Conservation (phyloP, 1,140 invertebrate species). For the Pseudomyrmex sp. region DNA sequence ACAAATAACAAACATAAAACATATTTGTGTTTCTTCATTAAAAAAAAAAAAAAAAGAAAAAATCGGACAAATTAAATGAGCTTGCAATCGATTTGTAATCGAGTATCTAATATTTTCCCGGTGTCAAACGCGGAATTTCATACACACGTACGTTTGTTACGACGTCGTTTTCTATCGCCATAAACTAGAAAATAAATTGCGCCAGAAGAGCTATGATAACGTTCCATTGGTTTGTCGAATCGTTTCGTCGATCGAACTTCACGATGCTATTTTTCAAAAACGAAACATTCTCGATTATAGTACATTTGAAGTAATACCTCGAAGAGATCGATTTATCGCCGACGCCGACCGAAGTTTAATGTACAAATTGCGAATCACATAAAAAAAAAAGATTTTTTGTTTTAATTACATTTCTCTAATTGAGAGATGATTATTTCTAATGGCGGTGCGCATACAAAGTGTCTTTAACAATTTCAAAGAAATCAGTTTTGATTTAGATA, state of each 20-base stretch:
- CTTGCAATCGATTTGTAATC: slow-evolving; percentile 10
- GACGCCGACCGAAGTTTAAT: neutral
- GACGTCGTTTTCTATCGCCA: slow-evolving; percentile 23
- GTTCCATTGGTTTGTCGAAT: slow-evolving; percentile 31
- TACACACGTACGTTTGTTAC: slow-evolving; percentile 9
- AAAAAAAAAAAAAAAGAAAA: too few species aligned
- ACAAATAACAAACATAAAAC: neutral
- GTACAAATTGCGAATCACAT: neutral
- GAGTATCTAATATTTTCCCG: slow-evolving; percentile 12
- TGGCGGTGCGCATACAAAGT: too few species aligned
- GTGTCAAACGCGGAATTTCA: neutral
- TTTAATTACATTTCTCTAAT: neutral
- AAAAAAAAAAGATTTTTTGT: too few species aligned
- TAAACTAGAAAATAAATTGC: slow-evolving; percentile 50
- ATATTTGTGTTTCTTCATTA: neutral
- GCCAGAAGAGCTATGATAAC: slow-evolving; percentile 35
- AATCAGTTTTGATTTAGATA: slow-evolving; percentile 16
- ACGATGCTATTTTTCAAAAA: slow-evolving; percentile 48
- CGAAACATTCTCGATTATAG: neutral
- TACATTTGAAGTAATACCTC: slow-evolving; percentile 57
- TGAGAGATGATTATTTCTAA: neutral
- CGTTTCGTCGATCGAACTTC: slow-evolving; percentile 8
- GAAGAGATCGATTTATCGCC: slow-evolving; percentile 52
- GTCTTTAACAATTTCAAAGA: slow-evolving; percentile 1
- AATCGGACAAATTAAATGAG: neutral